Base-by-base conservation (phyloP, 2,888 invertebrate genomes). In the Biston betularia region DNA sequence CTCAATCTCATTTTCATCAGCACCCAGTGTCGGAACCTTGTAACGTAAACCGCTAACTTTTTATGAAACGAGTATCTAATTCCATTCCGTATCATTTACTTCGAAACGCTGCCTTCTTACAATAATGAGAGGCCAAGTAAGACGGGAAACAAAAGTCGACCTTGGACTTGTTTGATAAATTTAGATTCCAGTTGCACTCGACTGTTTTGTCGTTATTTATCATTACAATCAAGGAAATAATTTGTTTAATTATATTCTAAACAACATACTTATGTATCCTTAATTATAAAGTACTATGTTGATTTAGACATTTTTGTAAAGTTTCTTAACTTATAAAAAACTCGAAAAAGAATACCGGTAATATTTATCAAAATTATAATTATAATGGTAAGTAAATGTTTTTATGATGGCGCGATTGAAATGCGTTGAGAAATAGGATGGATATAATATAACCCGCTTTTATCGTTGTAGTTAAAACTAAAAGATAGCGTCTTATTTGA, bases 61-160 rank as follows among this genome's bases (percentile, higher is more conserved):
- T 56, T 34, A 55, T 44, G 45, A 56, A 56, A 14, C 34, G n/a
- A 12, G 56, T 45, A 35, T 56, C 45, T 7, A 9, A 56, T 56
- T 56, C 44, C 56, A 56, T 44, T 52, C 24, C 53, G 45, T 53
- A 61, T 61, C 38, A 53, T 44, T 45, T 53, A 61, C 52, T 53
- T 56, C 10, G 58, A 58, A 48, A 48, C 12, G 24, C 34, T 58
- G 24, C 34, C 58, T 58, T 58, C 48, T 58, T 38, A 42, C 10
- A 54, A n/a, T 14, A 56, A 56, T 56, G 56, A 56, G 42, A 44
- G 56, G 45, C 34, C 56, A 10, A 58, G 24, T 48, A 6, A 45
- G 40, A 56, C 56, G 56, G 44, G 45, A 45, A 9, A 45, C 45
- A 14, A 34, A 10, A 56, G 34, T 5, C 24, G 40, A 8, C 58